Evolutionary conservation across 2,797 vertebrate species (phyloP), one percentile per base, ranked within the genome.

Genomic region (Galaxias olidus): DNA sequence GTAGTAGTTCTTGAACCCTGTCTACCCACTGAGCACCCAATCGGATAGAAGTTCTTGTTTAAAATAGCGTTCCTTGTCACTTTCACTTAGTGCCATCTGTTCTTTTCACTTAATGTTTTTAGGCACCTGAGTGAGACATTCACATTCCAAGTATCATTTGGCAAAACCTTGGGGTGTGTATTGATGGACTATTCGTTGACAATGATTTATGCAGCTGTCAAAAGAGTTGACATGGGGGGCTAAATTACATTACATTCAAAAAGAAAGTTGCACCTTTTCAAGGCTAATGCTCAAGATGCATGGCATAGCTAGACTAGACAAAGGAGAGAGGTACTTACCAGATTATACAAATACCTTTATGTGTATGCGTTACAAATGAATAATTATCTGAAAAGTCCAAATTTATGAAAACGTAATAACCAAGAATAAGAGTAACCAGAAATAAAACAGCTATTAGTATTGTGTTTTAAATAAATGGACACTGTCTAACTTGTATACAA

Each of bases 171-270:
- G 85, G 83, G 86, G 75, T 73, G 58, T 43, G 56, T 78, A 56
- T 76, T 83, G 89, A 90, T 82, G 86, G 76, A 80, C 83, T 78
- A 67, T 79, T 75, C 73, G 79, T 68, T 91, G 91, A 92, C 91
- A 87, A 75, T 91, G 91, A 93, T 87, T 86, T 89, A 93, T 92
- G 89, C 75, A 81, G 84, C 85, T 75, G 82, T 91, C 87, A 73
- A 55, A 65, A 48, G 66, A 75, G 81, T 82, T 88, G 87, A 90
- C 87, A 71, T 66, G 69, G 52, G 46, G 47, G 82, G 83, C 86
- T 88, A 90, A 91, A 92, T 91, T 87, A 89, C 78, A 90, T 90
- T 87, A 90, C 74, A 85, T 86, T 88, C 78, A 81, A 83, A 85
- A 73, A 66, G 68, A 70, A 79, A 78, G 77, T 74, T 74, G 43